These are phyloP conservation scores for Gibbula magus DNA, from an alignment of 2,888 invertebrate genomes.

Conservation along the genomic window DNA sequence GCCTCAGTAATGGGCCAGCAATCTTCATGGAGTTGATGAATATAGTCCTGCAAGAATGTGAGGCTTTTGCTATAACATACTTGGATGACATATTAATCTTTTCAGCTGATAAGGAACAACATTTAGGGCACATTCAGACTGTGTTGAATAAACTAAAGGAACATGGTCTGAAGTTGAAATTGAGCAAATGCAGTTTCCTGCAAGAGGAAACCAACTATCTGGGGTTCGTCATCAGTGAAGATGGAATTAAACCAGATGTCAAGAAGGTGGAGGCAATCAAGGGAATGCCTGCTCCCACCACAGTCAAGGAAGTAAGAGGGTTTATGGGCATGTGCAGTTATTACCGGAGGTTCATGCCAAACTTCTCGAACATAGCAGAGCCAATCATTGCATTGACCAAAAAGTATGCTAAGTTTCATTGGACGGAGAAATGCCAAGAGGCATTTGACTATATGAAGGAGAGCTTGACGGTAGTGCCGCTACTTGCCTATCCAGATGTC, in stretches of 20 bases:
- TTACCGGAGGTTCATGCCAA: conserved; percentile 41
- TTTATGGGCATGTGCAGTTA: conserved; percentile 46
- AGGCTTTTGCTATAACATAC: too few relatives aligned
- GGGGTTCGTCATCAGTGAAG: conserved; percentile 30
- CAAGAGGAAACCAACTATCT: conserved; percentile 33
- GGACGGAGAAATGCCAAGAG: conserved; percentile 28
- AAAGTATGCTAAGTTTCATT: conserved; percentile 39
- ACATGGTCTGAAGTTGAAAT: conserved; percentile 32
- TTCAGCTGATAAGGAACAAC: too few relatives aligned
- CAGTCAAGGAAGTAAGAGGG: conserved; percentile 36
- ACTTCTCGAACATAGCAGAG: conserved; percentile 24
- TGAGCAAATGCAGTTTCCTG: conserved; percentile 39
- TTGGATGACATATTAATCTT: too few relatives aligned
- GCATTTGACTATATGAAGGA: conserved; percentile 35
- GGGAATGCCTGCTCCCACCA: conserved; percentile 30
- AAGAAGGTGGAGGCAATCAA: conserved; percentile 35
- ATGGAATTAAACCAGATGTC: conserved; percentile 34
- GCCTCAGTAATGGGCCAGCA: too few relatives aligned
- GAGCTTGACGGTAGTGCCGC: conserved; percentile 23
- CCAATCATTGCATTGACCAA: conserved; percentile 35
- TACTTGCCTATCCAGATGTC: conserved; percentile 28
- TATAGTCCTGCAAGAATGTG: too few relatives aligned
- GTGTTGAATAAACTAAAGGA: conserved; percentile 33
- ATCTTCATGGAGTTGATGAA: too few relatives aligned
- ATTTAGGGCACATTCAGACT: too few relatives aligned